Evolutionary conservation across 35 echinoderm and acorn worm species (phyloP).

Genomic region (Nesometra sesokonis): DNA sequence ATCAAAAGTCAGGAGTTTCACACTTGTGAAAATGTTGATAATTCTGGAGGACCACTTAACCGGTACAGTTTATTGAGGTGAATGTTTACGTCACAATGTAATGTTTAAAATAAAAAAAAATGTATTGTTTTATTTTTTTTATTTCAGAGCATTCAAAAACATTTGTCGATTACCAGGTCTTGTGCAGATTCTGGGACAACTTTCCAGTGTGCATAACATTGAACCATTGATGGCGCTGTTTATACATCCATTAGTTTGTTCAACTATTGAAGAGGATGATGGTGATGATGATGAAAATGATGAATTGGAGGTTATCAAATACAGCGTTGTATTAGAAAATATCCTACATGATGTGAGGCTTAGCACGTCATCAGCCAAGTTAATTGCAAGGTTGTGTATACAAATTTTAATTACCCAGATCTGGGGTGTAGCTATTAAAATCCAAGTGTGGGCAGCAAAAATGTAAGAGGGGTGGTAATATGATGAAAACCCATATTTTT

Average conservation of each 20-base stretch:
- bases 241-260: constrained; percentile 19
- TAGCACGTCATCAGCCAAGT: background rate
- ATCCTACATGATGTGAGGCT: constrained; percentile 19
- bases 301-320: constrained; percentile 15
- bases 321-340: background rate
- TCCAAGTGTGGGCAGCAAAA: too few species aligned
- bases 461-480: too few species aligned
- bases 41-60: too few species aligned
- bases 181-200: constrained; percentile 23
- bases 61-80: too few species aligned
- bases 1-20: too few species aligned
- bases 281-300: background rate
- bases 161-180: constrained; percentile 36
- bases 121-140: background rate
- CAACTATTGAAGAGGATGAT: constrained; percentile 8
- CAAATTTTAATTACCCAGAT: background rate
- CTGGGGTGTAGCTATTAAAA: too few species aligned
- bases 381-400: constrained; percentile 15
- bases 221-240: constrained; percentile 46
- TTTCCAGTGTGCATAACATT: constrained; percentile 47
- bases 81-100: too few species aligned
- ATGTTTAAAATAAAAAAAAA: too few species aligned
- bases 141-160: constrained; percentile 42
- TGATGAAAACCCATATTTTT: too few species aligned
- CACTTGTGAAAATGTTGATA: too few species aligned